A percentile compares a stretch with the other conserved stretches of the same genome.
Evolutionary conservation across 2,797 vertebrate genomes (phyloP).

Genomic region (Balearica regulorum): DNA sequence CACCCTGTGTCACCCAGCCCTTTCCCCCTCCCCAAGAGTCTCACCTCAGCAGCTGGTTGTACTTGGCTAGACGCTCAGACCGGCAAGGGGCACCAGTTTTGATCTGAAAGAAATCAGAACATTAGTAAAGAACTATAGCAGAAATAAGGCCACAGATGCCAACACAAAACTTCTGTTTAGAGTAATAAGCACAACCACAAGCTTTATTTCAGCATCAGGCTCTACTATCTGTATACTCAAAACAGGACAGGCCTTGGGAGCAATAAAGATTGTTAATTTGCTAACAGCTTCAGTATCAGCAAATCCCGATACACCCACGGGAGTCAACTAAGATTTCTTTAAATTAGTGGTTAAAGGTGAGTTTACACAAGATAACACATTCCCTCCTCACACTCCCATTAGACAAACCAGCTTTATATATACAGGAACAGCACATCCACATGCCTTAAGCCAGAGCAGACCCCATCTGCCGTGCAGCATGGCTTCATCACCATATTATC

Average conservation of each 20-base stretch:
- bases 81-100: slow-evolving; percentile 97
- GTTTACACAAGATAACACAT: background rate
- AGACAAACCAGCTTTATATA: background rate
- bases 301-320: background rate
- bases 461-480: background rate
- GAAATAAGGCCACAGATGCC: background rate
- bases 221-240: background rate
- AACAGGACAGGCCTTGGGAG: background rate
- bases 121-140: background rate
- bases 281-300: background rate
- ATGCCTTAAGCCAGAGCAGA: background rate
- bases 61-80: slow-evolving; percentile 97
- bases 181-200: background rate
- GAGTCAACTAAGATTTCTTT: background rate
- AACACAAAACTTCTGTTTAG: background rate
- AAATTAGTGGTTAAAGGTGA: background rate
- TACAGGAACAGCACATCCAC: background rate
- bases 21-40: background rate
- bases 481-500: accelerated
- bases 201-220: background rate
- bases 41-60: slow-evolving; percentile 98
- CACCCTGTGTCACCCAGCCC: background rate
- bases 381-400: background rate
- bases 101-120: slow-evolving; percentile 77
- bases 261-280: background rate